Percentiles rank a stretch among this genome's conserved stretches.
Conservation (phyloP, 2,113 vertebrate genomes). For the Regulus satrapa region DNA sequence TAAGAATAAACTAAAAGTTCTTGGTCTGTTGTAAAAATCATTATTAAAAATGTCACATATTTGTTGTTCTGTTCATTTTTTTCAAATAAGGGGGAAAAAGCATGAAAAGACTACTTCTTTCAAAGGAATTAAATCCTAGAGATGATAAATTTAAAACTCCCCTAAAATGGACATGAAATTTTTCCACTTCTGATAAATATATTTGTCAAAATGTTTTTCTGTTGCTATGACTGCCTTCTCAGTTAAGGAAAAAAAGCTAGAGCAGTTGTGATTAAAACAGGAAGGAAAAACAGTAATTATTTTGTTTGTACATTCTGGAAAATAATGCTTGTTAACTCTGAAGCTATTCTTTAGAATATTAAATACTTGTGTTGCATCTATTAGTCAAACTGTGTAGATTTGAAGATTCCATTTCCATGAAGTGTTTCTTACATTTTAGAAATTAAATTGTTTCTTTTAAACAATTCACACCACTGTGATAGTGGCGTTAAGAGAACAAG, state of each 20-base stretch:
- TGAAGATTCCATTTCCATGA: neutral
- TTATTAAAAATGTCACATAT: neutral
- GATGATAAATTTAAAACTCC: neutral
- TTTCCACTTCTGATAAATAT: neutral
- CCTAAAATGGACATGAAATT: neutral
- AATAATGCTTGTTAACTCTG: neutral
- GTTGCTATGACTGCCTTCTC: constrained; percentile 22
- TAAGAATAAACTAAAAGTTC: neutral
- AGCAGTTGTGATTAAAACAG: neutral
- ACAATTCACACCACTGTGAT: neutral
- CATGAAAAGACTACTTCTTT: neutral
- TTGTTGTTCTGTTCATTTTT: neutral
- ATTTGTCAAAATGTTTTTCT: neutral
- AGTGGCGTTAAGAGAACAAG: neutral
- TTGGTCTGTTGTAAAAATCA: neutral
- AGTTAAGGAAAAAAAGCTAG: neutral
- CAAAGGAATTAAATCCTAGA: neutral
- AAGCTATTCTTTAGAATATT: neutral
- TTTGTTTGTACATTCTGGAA: neutral
- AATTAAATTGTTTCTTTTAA: neutral
- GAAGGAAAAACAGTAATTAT: neutral
- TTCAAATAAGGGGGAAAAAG: neutral
- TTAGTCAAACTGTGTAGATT: neutral
- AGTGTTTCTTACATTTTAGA: neutral
- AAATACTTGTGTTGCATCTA: neutral